Conservation (phyloP, 2,113 vertebrate species). For the Sapayoa aenigma region DNA sequence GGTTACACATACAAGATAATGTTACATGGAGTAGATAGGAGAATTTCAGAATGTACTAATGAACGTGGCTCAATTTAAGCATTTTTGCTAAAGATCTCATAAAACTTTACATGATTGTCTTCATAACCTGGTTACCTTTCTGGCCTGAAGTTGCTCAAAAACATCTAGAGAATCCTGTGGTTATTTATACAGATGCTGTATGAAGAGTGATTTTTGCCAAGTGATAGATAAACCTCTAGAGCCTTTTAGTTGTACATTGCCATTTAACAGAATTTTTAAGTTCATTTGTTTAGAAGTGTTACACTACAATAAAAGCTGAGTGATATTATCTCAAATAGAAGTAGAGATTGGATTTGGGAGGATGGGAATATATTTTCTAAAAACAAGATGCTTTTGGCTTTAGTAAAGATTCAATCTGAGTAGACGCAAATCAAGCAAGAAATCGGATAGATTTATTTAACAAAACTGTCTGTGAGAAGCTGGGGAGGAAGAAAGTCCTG, state of each 20-base stretch:
- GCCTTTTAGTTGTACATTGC: background rate
- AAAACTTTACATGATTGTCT: constrained; percentile 19
- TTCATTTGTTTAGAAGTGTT: background rate
- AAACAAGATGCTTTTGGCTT: background rate
- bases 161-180: background rate
- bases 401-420: background rate
- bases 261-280: background rate
- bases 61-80: constrained; percentile 24
- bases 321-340: background rate
- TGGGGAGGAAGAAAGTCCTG: background rate
- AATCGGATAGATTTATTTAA: background rate
- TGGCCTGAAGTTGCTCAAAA: background rate
- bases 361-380: background rate
- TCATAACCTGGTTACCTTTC: background rate
- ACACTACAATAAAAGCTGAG: background rate
- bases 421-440: background rate
- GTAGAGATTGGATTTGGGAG: background rate
- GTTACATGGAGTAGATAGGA: background rate
- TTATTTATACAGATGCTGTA: background rate
- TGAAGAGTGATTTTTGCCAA: background rate
- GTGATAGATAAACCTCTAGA: background rate
- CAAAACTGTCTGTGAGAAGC: background rate
- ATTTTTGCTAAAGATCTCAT: constrained; percentile 39
- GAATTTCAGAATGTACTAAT: constrained; percentile 22
- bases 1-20: background rate